Base-by-base conservation (phyloP, 2,888 invertebrate genomes). In the Clunio marinus region DNA sequence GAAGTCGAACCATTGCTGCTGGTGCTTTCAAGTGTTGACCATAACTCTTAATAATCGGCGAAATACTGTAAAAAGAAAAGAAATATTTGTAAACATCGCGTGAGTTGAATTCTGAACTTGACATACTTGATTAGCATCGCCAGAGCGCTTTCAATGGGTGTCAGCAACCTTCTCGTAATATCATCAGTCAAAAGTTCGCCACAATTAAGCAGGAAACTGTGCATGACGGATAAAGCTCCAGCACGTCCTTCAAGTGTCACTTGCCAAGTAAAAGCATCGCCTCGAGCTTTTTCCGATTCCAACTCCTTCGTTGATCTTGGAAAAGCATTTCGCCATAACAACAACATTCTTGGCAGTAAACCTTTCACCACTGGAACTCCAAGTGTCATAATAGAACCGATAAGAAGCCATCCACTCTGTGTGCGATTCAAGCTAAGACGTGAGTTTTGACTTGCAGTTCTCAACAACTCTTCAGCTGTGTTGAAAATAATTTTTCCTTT, bases 251-350 rank as follows among this genome's bases (percentile, higher is more conserved):
- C 97, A 68, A 99, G 80, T 0, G 97, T 96, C 46, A 98, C 89
- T 83, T 95, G 94, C 98, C 98, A 98, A n/a, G 98, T 98, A 76
- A 98, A 97, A 0, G 96, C 93, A 80, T 99, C 98, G 5, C 96
- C 91, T 74, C 98, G 83, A 15, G 93, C 88, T 74, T 96, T 96
- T 79, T 99, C 99, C 0, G 96, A 93, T 76, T 98, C 98, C 15
- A 99, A 82, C 78, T 99, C 99, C 76, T 98, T 97, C 41, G 88
- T 87, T 0, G 96, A 96, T 60, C 97, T 85, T 0, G 99, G 98
- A 78, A 99, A 99, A 25, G 96, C 96, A 78, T 97, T 97, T 72
- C 96, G 87, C 99, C 98, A 99, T 2, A 99, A 80, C 13, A 97
- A 80, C 72, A 97, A 77, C 92, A 99, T 94, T 70, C 97, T 83